Conservation (phyloP, 2,797 vertebrate species). For the Anableps anableps region DNA sequence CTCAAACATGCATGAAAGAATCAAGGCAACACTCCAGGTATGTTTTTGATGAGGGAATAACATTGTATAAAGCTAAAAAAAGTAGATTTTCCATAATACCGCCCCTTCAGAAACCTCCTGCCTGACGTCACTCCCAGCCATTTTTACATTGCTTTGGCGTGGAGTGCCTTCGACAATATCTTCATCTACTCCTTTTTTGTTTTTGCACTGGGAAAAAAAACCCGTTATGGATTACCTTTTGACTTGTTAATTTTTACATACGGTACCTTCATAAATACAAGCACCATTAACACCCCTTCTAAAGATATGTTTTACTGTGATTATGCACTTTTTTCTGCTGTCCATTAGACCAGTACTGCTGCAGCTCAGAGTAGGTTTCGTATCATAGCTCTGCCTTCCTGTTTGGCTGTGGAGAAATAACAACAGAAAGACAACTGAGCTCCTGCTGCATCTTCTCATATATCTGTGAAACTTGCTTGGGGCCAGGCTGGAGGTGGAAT, state of each 20-base stretch:
- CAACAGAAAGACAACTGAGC: neutral
- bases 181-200: neutral
- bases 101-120: neutral
- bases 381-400: neutral
- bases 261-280: neutral
- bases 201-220: neutral
- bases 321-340: neutral
- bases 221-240: neutral
- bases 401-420: neutral
- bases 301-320: neutral
- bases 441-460: constrained; percentile 9
- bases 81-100: no score
- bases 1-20: no score
- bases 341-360: neutral
- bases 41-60: no score
- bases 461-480: constrained; percentile 2
- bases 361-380: neutral
- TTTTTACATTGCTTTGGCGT: neutral
- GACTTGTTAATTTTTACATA: neutral
- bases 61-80: no score
- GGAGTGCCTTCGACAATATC: neutral
- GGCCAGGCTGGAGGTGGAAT: constrained; percentile 10
- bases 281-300: neutral
- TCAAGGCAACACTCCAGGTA: no score
- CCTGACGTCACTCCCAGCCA: neutral